Evolutionary conservation across 2,113 vertebrate species (phyloP), one percentile per base, ranked within the genome.

Genomic region (Sprattus sprattus): DNA sequence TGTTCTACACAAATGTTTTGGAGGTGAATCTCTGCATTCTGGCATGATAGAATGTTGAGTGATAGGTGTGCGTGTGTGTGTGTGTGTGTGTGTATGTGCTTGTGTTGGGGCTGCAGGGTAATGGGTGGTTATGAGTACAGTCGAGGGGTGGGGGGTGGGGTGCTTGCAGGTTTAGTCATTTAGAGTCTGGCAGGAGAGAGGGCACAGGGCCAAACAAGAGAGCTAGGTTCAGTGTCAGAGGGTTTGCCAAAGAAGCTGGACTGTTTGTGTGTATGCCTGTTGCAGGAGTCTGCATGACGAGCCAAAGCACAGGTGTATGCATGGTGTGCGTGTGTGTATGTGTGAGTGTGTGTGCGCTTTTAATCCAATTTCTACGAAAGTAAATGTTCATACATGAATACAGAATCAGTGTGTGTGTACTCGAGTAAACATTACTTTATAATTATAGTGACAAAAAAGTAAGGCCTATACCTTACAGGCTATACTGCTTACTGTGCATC

Each of bases 111-210:
- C 11, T 28, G 64, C 64, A 67, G 64, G 64, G 25, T 67, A 28
- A 28, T 4, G 25, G 6, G 64, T 7, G 64, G 64, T 67, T 25
- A 67, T 64, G 39, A 81, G 47, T 39, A 78, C 32, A 28, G 54
- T 60, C 0, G 82, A 39, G 75, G 81, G 45, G 9, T 82, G 49
- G 1, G 49, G 1, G 39, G 39, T 39, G 39, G 39, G 39, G 39
- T 39, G 39, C 39, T 39, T 57, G 75, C 86, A 20, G 82, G 88
- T 91, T 92, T 71, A 89, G 89, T 89, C 90, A 90, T 92, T 89
- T 85, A 86, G 89, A 88, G 89, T 89, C 88, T 90, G 90, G 90
- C 87, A 91, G 89, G 82, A 88, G 57, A 81, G 60, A 78, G 83
- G 84, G 84, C 47, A 57, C 44, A 45, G 13, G 39, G 85, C 82